Percentiles rank a stretch among this genome's conserved stretches.
Evolutionary conservation across 64 coral and sea anemone species (phyloP).

Genomic region (Exaiptasia diaphana): DNA sequence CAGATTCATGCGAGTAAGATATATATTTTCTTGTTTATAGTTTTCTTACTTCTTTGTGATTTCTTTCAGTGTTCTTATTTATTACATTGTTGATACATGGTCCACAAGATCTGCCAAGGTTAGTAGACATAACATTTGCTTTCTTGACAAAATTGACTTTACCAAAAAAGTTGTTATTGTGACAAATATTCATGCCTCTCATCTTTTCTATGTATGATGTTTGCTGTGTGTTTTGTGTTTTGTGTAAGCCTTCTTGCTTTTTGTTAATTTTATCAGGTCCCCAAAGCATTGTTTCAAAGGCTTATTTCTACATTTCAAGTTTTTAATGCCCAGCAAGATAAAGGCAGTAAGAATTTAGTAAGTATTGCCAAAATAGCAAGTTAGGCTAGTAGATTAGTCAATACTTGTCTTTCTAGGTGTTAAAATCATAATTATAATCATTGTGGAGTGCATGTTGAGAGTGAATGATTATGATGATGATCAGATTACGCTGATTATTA

Average conservation of each 20-base stretch:
- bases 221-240: too few species aligned
- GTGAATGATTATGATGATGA: too few species aligned
- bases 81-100: constrained; percentile 11
- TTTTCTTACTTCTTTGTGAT: neutral
- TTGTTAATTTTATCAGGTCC: neutral
- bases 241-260: too few species aligned
- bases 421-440: too few species aligned
- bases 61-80: neutral
- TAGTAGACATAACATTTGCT: neutral
- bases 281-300: neutral
- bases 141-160: neutral
- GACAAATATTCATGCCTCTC: too few species aligned
- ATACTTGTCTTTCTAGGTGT: too few species aligned
- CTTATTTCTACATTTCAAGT: constrained; percentile 2
- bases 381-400: too few species aligned
- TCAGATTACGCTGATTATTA: too few species aligned
- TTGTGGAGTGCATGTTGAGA: too few species aligned
- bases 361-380: neutral
- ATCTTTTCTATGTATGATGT: too few species aligned
- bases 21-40: neutral
- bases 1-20: neutral
- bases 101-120: constrained; percentile 7
- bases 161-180: too few species aligned
- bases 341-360: neutral
- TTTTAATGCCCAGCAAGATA: neutral